These are phyloP conservation scores for Mormyrus proboscirostris DNA, from an alignment of 2,797 vertebrate species.

Conservation along the genomic window DNA sequence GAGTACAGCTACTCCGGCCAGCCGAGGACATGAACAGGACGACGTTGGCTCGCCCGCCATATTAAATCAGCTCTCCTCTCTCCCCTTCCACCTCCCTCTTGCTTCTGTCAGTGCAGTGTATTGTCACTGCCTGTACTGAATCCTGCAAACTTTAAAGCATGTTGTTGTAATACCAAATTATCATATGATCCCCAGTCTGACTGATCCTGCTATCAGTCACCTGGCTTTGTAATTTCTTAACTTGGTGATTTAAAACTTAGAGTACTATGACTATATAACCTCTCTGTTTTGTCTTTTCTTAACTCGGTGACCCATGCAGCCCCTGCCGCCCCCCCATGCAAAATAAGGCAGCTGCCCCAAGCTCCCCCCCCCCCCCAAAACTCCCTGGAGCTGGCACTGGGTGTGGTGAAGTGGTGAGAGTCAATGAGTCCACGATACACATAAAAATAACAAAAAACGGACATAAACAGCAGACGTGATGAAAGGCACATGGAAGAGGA, in stretches of 20 bases:
- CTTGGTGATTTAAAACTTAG: background rate
- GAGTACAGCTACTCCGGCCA: background rate
- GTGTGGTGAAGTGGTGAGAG: background rate
- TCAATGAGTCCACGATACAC: background rate
- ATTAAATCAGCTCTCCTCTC: background rate
- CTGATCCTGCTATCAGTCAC: background rate
- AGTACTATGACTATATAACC: background rate
- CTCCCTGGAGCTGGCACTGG: background rate
- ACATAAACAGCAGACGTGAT: background rate
- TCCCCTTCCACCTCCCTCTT: background rate
- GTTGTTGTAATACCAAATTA: background rate
- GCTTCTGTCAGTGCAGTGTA: background rate
- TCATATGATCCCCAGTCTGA: background rate
- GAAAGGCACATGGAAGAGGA: conserved; percentile 8
- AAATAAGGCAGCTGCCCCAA: background rate
- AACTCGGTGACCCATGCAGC: background rate
- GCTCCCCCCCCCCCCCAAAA: background rate
- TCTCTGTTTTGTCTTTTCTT: background rate
- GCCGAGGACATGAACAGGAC: background rate
- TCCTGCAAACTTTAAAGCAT: background rate
- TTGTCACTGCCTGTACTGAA: background rate
- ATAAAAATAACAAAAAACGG: background rate
- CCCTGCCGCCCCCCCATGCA: background rate
- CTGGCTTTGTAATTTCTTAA: background rate
- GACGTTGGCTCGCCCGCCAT: background rate